Evolutionary conservation across 2,888 invertebrate genomes (phyloP), one percentile per base, ranked within the genome.

Genomic region (Rhorus exstirpatorius): DNA sequence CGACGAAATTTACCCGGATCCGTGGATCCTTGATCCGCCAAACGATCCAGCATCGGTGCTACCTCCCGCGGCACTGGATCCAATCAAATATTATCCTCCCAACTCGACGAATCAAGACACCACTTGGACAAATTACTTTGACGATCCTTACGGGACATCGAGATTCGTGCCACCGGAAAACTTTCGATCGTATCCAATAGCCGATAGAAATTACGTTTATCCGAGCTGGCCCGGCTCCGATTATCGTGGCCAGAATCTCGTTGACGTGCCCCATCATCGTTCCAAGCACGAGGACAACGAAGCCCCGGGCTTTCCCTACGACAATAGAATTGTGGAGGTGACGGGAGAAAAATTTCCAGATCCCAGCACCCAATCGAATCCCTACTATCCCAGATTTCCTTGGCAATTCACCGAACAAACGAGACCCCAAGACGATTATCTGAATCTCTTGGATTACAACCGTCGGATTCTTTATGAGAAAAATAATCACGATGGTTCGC

Each of bases 121-220:
- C 1, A 19, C 75, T 0, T 82, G 78, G 81, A 58, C 41, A 0
- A 74, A 74, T 17, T 65, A 70, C 35, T 75, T 75, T 12, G 12
- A 41, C 4, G 75, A 65, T 60, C 51, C 49, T 49, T 70, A 76
- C 65, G 53, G 46, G n/a, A 75, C 38, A 2, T 71, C 75, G 31
- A 44, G 51, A 19, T 51, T 67, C 21, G 12, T 1, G n/a, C 10
- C 51, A 7, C 35, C 49, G 46, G 53, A 41, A 26, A 58, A 49
- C 49, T 72, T 77, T 58, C 81, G 77, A 68, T 26, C 55, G 8
- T 79, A 61, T 65, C 71, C 79, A 60, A 71, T 58, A 0, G 35
- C 12, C n/a, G 75, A 55, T 19, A 44, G 41, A 60, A 79, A 71
- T 58, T 65, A 75, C 4, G 79, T 19, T 8, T 70, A 70, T 41